Percentiles rank a stretch among this genome's conserved stretches.
These are phyloP conservation scores for Drosophila eugracilis DNA, from an alignment of 1,140 invertebrate genomes.

Conservation along the genomic window DNA sequence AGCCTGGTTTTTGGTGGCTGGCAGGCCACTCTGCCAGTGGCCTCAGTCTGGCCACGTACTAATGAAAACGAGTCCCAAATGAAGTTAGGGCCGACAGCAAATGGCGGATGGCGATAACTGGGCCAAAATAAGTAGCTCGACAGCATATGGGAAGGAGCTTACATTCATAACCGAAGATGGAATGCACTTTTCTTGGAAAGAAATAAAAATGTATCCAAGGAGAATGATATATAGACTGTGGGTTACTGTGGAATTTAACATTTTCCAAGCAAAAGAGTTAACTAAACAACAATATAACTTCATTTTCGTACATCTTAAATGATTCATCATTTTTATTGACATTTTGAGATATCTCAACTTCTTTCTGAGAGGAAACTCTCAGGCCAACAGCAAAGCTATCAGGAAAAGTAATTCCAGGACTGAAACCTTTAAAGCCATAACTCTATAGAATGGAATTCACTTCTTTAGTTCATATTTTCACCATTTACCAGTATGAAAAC, in stretches of 20 bases:
- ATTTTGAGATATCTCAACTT: no score
- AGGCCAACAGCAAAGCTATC: no score
- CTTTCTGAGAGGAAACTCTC: no score
- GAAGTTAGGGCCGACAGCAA: constrained; percentile 12
- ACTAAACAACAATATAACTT: no score
- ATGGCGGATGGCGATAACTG: constrained; percentile 2
- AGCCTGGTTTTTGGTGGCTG: constrained; percentile 11
- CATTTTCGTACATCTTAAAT: no score
- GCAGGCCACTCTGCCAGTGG: constrained; percentile 8
- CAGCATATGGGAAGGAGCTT: neutral
- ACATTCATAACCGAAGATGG: neutral
- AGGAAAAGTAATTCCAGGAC: no score
- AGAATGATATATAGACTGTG: no score
- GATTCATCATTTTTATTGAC: no score
- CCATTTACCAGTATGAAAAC: neutral
- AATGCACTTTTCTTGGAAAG: neutral
- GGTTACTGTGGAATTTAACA: no score
- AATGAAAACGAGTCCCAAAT: constrained; percentile 44
- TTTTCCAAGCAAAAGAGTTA: no score
- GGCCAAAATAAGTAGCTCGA: constrained; percentile 15
- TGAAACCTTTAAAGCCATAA: no score
- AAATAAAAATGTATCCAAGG: neutral
- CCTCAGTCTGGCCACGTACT: constrained; percentile 18
- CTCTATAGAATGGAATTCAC: no score
- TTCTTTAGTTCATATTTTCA: neutral